Base-by-base conservation (phyloP, 2,888 invertebrate species). In the Tinea semifulvella region DNA sequence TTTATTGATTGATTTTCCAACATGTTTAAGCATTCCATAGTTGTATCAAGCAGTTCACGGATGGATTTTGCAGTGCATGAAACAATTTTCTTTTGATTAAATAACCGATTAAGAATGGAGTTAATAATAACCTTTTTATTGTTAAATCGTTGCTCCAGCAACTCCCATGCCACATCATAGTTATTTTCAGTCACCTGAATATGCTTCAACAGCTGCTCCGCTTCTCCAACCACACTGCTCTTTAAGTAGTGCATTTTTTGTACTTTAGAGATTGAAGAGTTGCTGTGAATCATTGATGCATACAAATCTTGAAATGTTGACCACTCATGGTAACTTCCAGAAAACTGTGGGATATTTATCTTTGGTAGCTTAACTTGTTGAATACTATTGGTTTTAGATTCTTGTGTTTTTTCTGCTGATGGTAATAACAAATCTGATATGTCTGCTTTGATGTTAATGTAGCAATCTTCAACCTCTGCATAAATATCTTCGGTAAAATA, bases 21-120 rank as follows among this genome's bases (percentile, higher is more conserved):
- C 26, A 38, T 44, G 27, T 44, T 44, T 8, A 44, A 36, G 36
- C 44, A 44, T 22, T 44, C 44, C 16, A 36, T 44, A 11, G 35
- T 44, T 11, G 38, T 44, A 10, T 44, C 38, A 7, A 44, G 14
- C 13, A 44, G 31, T 3, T 44, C 35, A 19, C 44, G 25, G 10
- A 44, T 39, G 27, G 26, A 17, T 26, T 44, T 44, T 17, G 39
- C 22, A 4, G 26, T 39, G 26, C 28, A 18, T 17, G 28, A 22
- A 11, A n/a, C 18, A 7, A 44, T 22, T 44, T 44, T 44, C 25
- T 20, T 38, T 39, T 38, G 44, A 22, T 44, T 38, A 16, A 44
- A 22, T 38, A 44, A 27, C 27, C 44, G 36, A 38, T 20, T 44
- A 7, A 45, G n/a, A n/a, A n/a, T n/a, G n/a, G n/a, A n/a, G n/a